Base-by-base conservation (phyloP, 2,113 vertebrate species). In the Mustelus asterias region DNA sequence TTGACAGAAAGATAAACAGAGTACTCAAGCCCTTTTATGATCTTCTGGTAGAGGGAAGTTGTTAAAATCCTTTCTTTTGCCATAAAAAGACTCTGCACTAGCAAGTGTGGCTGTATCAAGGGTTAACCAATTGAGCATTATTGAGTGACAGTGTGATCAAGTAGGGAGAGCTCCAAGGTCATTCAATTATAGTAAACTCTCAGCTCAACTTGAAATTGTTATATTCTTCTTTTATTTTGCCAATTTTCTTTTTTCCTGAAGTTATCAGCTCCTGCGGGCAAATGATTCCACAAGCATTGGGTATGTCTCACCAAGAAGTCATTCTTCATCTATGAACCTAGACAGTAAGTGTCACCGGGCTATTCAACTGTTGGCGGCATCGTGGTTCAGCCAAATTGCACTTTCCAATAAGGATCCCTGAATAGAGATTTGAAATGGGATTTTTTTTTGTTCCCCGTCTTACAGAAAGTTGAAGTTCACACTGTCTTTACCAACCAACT, bases 191-290 rank as follows among this genome's bases (percentile, higher is more conserved):
- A 95, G 41, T 70, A 95, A 95, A 95, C 41, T 48, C 69, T 72
- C 94, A 72, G 69, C 14, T 95, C 22, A 72, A 76, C 69, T 95
- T 95, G 67, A 95, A 95, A 76, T 95, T 95, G 94, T 54, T 54
- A 95, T 94, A 44, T 94, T 94, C n/a, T 94, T 90, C 88, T 93
- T 93, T 44, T 37, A 65, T 37, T 93, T 93, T 93, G n/a, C 60
- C 60, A 37, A 93, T 93, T 65, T 67, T 37, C 89, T 93, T 65
- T 65, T 58, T 67, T 93, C 89, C 60, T 93, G 60, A 93, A 93
- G 33, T 65, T 93, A 93, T 65, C 60, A 93, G 33, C 60, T 93
- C 60, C 89, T 65, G 60, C 18, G 33, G 60, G 29, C 63, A 65
- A n/a, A 37, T 16, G 33, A n/a, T 65, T 63, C 60, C 58, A 92